Percentiles rank a stretch among this genome's conserved stretches.
Conservation (phyloP, 2,888 invertebrate species). For the Theretra japonica region DNA sequence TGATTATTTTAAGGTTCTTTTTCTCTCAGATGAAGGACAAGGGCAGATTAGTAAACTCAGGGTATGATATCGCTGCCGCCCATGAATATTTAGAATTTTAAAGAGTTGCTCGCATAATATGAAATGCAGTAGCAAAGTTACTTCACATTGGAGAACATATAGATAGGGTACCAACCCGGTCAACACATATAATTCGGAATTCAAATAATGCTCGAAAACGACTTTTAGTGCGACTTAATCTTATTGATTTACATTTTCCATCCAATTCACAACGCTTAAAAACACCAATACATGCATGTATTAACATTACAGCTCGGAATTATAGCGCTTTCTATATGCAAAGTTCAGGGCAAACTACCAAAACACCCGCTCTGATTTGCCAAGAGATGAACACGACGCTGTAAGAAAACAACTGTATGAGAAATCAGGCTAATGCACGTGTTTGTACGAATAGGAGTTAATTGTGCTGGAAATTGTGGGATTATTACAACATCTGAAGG, state of each 20-base stretch:
- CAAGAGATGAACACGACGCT: conserved; percentile 49
- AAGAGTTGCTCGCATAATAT: too few relatives aligned
- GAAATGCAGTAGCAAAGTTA: too few relatives aligned
- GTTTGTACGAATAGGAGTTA: not conserved
- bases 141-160: too few relatives aligned
- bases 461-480: not conserved
- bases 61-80: too few relatives aligned
- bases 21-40: too few relatives aligned
- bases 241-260: not conserved
- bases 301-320: conserved; percentile 8
- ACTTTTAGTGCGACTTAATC: too few relatives aligned
- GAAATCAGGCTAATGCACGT: conserved; percentile 35
- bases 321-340: conserved; percentile 38
- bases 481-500: not conserved
- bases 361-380: conserved; percentile 64
- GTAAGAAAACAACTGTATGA: conserved; percentile 38
- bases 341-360: conserved; percentile 73
- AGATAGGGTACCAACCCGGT: too few relatives aligned
- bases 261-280: not conserved
- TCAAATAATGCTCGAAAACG: too few relatives aligned
- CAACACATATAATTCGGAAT: too few relatives aligned
- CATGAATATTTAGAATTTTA: too few relatives aligned
- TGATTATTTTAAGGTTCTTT: too few relatives aligned
- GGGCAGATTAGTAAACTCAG: too few relatives aligned
- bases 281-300: not conserved